Base-by-base conservation (phyloP, 1,140 invertebrate genomes). In the Achatina immaculata region DNA sequence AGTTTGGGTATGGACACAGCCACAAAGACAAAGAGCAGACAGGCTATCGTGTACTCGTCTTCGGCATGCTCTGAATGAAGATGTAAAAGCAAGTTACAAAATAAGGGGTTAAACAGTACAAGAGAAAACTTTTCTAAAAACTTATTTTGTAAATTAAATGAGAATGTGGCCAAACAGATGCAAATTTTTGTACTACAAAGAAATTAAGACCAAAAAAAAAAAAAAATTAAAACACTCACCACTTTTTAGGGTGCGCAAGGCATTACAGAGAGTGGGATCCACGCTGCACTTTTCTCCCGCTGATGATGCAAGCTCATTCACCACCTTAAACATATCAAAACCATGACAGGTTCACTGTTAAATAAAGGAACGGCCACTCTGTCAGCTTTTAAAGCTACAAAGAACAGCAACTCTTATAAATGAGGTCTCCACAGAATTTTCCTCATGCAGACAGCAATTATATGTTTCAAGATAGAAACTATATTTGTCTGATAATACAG, bases 11-110 rank as follows among this genome's bases (percentile, higher is more conserved):
- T 95, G 0, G 98, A 98, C 42, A 99, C 97, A 0, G 98, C 98
- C 0, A 99, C 96, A 92, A 99, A 99, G 6, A 99, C 98, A 97
- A 99, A 98, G 31, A 99, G 91, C 9, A 99, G 92, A 91, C 98
- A 99, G 0, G 98, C 96, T 38, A 98, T 93, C 24, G 96, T 92
- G 92, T 99, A 98, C 86, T 99, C 98, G 87, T 96, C 95, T 83
- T 98, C 97, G 81, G 96, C 86, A 72, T 84, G 81, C 45, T 90
- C 90, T 90, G 85, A 45, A 7, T n/a, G 48, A 19, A 69, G 62
- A 75, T 6, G n/a, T n/a, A n/a, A n/a, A n/a, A n/a, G n/a, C n/a
- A n/a, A n/a, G n/a, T n/a, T n/a, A n/a, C 24, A 51, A 75, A 9
- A 51, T 1, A n/a, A 45, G 21, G 28, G 1, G 28, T 40, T 4